Conservation (phyloP, 2,797 vertebrate genomes). For the Thamnophis elegans region DNA sequence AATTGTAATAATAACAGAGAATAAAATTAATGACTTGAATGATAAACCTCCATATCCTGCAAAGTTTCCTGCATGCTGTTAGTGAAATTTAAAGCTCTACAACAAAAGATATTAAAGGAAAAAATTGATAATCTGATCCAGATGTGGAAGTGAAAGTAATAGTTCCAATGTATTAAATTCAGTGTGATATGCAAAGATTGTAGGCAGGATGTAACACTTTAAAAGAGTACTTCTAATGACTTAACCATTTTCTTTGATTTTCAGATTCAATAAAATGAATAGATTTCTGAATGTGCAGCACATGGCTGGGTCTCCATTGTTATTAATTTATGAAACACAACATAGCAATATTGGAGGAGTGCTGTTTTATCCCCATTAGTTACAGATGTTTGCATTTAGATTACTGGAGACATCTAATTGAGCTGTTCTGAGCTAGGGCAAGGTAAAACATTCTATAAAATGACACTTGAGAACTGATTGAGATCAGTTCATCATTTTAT, state of each 20-base stretch:
- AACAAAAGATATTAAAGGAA: background rate
- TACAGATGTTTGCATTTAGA: conserved; percentile 30
- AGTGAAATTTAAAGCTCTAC: background rate
- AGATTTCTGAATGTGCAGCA: background rate
- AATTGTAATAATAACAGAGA: background rate
- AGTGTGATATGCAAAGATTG: background rate
- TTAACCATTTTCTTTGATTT: conserved; percentile 6
- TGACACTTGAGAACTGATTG: conserved; percentile 32
- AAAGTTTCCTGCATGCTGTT: background rate
- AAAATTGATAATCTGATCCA: background rate
- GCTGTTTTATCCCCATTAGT: conserved; percentile 3
- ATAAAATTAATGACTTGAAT: background rate
- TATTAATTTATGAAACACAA: conserved; percentile 24
- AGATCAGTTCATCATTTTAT: conserved; percentile 16
- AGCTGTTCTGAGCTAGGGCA: conserved; percentile 40
- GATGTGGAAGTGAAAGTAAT: background rate
- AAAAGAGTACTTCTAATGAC: background rate
- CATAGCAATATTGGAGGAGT: conserved; percentile 42
- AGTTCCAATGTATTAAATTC: background rate
- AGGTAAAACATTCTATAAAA: conserved; percentile 15
- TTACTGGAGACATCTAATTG: conserved; percentile 35
- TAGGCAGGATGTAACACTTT: background rate
- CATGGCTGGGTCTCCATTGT: background rate
- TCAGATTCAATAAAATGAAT: background rate
- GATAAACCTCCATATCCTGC: background rate